These are phyloP conservation scores for Phoebastria nigripes DNA, from an alignment of 2,797 vertebrate species.

Conservation along the genomic window DNA sequence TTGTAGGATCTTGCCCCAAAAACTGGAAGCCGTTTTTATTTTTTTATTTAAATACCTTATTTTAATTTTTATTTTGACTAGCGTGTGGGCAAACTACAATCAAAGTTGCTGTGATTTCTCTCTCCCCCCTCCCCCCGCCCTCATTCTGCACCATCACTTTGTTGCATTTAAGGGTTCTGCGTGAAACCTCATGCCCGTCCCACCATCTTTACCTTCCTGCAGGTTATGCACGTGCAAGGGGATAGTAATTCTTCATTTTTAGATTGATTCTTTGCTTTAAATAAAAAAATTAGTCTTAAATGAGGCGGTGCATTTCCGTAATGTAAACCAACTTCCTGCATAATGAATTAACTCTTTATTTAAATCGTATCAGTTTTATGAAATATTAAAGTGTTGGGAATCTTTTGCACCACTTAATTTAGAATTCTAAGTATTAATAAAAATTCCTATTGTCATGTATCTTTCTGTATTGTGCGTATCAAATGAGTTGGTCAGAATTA, in stretches of 20 bases:
- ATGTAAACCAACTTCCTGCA: neutral
- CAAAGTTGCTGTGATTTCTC: neutral
- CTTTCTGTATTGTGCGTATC: fast-evolving
- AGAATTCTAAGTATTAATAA: neutral
- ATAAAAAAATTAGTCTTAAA: neutral
- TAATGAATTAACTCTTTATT: neutral
- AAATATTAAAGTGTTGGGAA: neutral
- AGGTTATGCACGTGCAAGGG: neutral
- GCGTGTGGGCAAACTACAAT: fast-evolving
- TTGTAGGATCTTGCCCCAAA: neutral
- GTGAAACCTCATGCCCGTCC: neutral
- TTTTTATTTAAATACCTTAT: neutral
- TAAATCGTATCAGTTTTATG: neutral
- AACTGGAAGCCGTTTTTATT: fast-evolving
- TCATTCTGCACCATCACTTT: neutral
- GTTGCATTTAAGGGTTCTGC: neutral
- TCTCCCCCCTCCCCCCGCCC: neutral
- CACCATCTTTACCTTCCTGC: neutral
- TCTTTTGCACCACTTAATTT: neutral
- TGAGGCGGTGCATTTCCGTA: fast-evolving
- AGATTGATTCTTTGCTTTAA: neutral
- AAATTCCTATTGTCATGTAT: fast-evolving
- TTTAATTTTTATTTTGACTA: neutral
- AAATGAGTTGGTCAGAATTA: neutral
- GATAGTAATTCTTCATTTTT: fast-evolving